Conservation (phyloP, 2,113 vertebrate genomes). For the Saguinus imperator region DNA sequence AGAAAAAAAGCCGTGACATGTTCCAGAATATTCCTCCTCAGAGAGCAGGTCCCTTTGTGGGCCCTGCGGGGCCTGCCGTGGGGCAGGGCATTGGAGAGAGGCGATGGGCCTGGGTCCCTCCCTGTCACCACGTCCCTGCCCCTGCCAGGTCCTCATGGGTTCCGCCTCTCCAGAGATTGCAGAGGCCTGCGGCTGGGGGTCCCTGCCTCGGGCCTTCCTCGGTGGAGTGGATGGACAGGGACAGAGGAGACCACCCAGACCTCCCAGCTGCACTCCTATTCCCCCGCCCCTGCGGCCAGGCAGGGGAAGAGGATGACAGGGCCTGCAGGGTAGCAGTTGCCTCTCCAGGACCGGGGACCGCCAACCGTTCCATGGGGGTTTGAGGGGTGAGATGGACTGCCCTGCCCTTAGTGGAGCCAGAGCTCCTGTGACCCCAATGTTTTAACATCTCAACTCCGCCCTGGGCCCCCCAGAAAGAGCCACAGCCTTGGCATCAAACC, state of each 20-base stretch:
- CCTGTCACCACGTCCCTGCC: background rate
- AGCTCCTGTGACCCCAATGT: fast-evolving
- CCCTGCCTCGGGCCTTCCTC: background rate
- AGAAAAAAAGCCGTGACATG: background rate
- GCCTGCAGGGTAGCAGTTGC: background rate
- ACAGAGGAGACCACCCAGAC: background rate
- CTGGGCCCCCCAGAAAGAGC: background rate
- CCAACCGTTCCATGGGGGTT: no score
- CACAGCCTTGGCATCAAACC: background rate
- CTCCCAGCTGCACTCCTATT: background rate
- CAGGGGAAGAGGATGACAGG: background rate
- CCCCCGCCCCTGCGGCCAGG: background rate
- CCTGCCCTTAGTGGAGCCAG: background rate
- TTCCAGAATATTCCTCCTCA: conserved; percentile 37
- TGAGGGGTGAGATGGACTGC: no score
- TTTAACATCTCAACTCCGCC: background rate
- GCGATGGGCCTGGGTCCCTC: background rate
- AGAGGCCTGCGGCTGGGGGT: background rate
- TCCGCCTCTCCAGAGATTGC: background rate
- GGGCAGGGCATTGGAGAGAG: background rate
- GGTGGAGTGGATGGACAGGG: background rate
- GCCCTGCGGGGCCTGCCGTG: background rate
- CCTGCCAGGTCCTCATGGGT: background rate
- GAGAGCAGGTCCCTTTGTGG: background rate
- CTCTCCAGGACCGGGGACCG: background rate